phyloP scores from a whole-genome alignment of 2,113 vertebrate genomes.

The Theristicus caerulescens region DNA sequence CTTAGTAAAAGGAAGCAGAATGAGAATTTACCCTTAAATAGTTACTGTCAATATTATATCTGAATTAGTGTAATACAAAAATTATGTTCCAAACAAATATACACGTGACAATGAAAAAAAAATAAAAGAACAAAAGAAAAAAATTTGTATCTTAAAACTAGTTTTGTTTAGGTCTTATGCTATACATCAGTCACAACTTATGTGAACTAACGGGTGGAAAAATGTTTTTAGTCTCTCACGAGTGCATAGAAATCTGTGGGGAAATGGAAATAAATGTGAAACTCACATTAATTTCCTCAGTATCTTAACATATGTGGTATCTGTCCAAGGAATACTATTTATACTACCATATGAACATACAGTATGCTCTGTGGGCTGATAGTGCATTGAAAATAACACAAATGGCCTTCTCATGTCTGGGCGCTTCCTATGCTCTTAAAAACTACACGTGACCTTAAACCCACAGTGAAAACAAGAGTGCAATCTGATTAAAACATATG shows the following conservation, averaged over 20 bases:
- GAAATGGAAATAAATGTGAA: background rate
- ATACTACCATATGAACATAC: background rate
- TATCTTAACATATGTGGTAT: background rate
- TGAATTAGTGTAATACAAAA: background rate
- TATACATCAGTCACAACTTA: background rate
- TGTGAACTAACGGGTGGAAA: rapidly evolving
- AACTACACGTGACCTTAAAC: background rate
- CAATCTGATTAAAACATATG: background rate
- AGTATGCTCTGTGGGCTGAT: background rate
- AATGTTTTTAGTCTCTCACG: background rate
- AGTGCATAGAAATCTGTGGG: background rate
- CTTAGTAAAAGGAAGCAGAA: background rate
- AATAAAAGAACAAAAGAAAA: too few relatives aligned
- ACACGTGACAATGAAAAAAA: background rate
- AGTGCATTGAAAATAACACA: background rate
- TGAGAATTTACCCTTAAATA: background rate
- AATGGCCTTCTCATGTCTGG: background rate
- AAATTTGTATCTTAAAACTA: background rate
- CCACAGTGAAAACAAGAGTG: background rate
- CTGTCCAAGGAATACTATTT: background rate
- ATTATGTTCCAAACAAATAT: background rate
- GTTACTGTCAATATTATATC: background rate
- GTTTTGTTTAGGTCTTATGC: background rate
- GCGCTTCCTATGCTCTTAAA: background rate
- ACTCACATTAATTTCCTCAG: background rate